Evolutionary conservation across 1,140 invertebrate species (phyloP).

Genomic region (Zaprionus nigranus): DNA sequence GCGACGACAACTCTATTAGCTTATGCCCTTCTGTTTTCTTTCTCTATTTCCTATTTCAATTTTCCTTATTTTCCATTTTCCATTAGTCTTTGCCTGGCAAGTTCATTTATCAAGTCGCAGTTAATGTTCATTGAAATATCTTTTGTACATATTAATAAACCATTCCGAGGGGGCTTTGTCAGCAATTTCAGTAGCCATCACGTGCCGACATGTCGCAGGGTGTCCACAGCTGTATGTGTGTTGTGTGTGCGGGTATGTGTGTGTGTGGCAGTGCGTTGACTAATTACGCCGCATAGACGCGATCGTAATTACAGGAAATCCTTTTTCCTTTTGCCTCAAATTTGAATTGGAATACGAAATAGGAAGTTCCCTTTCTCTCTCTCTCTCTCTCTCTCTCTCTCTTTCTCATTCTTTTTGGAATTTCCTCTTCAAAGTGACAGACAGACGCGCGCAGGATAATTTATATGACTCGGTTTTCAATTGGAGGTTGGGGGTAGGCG

Average conservation of each 20-base stretch:
- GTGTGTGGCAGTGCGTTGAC: constrained; percentile 29
- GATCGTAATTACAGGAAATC: constrained; percentile 75
- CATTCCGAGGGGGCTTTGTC: constrained; percentile 36
- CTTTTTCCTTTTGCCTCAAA: constrained; percentile 58
- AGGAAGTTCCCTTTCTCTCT: constrained; percentile 24
- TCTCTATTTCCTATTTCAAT: neutral
- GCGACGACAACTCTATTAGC: neutral
- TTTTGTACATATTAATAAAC: constrained; percentile 57
- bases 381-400: constrained; percentile 23
- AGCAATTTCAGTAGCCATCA: constrained; percentile 37
- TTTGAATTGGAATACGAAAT: constrained; percentile 16
- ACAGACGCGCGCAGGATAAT: constrained; percentile 39
- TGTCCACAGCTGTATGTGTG: neutral
- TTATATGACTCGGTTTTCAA: constrained; percentile 19
- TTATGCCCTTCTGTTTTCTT: constrained; percentile 1
- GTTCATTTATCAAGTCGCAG: constrained; percentile 55
- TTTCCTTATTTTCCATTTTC: constrained; percentile 11
- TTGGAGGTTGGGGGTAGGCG: neutral
- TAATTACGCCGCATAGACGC: constrained; percentile 63
- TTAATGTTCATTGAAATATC: constrained; percentile 37
- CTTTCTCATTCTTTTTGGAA: constrained; percentile 10
- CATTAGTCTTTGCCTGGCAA: constrained; percentile 4
- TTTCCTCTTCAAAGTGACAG: constrained; percentile 54
- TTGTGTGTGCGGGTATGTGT: neutral
- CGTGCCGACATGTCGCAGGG: constrained; percentile 35